Percentiles rank a stretch among this genome's conserved stretches.
These are phyloP conservation scores for Vireo griseus DNA, from an alignment of 2,797 vertebrate species.

Conservation along the genomic window DNA sequence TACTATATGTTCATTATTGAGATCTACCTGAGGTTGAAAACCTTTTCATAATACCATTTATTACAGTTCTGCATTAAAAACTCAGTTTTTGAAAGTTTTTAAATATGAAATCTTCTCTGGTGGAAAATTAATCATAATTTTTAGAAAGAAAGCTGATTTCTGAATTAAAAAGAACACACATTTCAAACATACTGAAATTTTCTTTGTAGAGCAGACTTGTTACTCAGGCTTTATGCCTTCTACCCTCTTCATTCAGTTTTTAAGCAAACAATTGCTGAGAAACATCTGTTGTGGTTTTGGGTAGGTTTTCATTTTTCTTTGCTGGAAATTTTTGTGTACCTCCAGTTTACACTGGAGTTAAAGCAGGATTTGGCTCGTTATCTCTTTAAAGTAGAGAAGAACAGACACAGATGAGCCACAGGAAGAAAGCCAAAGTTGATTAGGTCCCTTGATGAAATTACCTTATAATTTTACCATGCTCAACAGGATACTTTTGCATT, in stretches of 20 bases:
- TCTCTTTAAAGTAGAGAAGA: neutral
- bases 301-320: neutral
- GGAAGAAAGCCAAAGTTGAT: slow-evolving; percentile 42
- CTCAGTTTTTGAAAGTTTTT: neutral
- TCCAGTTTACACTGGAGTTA: neutral
- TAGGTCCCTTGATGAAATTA: slow-evolving; percentile 52
- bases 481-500: neutral
- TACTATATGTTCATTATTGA: rapidly evolving
- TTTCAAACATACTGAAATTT: neutral
- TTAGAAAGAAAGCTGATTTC: neutral
- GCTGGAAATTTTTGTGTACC: neutral
- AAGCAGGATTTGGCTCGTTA: neutral
- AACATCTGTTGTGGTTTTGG: neutral
- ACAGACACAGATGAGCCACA: neutral
- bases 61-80: neutral
- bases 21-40: neutral
- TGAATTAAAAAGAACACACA: neutral
- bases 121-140: neutral
- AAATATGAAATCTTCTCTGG: neutral
- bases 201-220: neutral
- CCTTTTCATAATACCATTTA: neutral
- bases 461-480: neutral
- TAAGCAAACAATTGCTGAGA: neutral
- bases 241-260: neutral
- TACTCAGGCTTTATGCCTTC: neutral